phyloP scores from a whole-genome alignment of 30 jellyfish, hydroid and myxozoan species.

The Hydractinia echinata region DNA sequence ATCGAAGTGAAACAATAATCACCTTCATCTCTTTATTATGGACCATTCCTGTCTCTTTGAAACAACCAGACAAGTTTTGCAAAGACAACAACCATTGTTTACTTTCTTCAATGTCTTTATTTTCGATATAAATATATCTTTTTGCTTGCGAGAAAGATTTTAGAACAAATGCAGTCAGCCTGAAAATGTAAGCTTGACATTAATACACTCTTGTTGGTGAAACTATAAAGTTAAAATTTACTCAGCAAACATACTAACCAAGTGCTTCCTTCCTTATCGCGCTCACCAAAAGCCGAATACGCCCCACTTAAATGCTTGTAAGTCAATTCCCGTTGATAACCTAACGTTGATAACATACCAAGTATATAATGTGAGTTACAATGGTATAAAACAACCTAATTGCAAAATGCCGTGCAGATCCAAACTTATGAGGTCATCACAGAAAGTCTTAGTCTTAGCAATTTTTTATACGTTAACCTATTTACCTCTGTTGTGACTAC shows the following conservation, averaged over 20 bases:
- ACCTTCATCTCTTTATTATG: conserved; percentile 55
- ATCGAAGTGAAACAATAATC: too few species aligned
- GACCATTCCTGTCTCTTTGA: conserved; percentile 57
- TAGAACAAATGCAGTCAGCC: conserved; percentile 81
- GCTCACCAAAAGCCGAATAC: conserved; percentile 64
- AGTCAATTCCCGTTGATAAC: conserved; percentile 74
- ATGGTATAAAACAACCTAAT: too few species aligned
- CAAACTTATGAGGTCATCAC: too few species aligned
- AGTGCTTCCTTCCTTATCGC: conserved; percentile 53
- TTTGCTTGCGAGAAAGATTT: conserved; percentile 74
- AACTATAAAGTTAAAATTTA: too few species aligned
- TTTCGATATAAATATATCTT: conserved; percentile 48
- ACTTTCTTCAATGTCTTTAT: conserved; percentile 36
- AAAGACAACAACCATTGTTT: conserved; percentile 35
- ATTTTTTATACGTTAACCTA: too few species aligned
- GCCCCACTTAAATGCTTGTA: conserved; percentile 63
- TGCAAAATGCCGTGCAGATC: too few species aligned
- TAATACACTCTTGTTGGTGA: too few species aligned
- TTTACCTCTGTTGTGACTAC: too few species aligned
- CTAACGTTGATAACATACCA: conserved; percentile 11
- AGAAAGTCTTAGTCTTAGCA: too few species aligned
- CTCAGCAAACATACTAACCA: conserved; percentile 28
- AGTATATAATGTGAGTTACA: not conserved
- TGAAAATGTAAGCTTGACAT: not conserved
- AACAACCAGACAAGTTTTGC: conserved; percentile 62